Evolutionary conservation across 2,113 vertebrate genomes (phyloP), one percentile per base, ranked within the genome.

Genomic region (Dryoscopus gambensis): DNA sequence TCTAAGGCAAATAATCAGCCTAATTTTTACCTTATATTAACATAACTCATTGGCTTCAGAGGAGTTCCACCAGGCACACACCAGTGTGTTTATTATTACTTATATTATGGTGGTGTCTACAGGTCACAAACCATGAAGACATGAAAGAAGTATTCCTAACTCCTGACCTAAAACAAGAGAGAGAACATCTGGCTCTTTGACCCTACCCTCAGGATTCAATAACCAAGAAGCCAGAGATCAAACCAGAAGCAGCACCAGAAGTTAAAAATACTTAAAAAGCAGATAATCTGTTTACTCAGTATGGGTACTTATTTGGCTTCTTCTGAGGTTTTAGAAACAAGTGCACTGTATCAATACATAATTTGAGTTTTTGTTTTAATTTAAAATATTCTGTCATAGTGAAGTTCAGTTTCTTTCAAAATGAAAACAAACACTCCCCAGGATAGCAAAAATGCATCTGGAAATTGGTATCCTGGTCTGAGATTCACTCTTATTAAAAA

Each of bases 81-180:
- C n/a, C 28, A 77, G 13, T 40, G 63, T 91, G 68, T 93, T 96
- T 95, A 91, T 95, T 95, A 87, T 92, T 83, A 86, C 79, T 75
- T 63, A 37, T 28, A 60, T 65, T 78, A 64, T 46, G 27, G 42
- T 60, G 52, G 69, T 92, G 65, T 73, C 81, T 85, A 86, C 53
- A 90, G 46, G 75, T 94, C 85, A 86, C 78, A 92, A 84, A 87
- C 73, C 70, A 87, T 57, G 81, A 87, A 97, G 74, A 87, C 74
- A 79, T 93, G n/a, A 94, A 94, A 93, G 60, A 74, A 68, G 28
- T 50, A 49, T 56, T 93, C 69, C 67, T 62, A 87, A 44, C 37
- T 89, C 31, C 69, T 84, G 80, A 90, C 74, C 53, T 78, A 92
- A 95, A 92, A 69, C 28, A 89, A 79, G 59, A 85, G 35, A 82